Percentiles rank a stretch among this genome's conserved stretches.
phyloP scores from a whole-genome alignment of 1,140 invertebrate genomes.

The Octopus bimaculoides region DNA sequence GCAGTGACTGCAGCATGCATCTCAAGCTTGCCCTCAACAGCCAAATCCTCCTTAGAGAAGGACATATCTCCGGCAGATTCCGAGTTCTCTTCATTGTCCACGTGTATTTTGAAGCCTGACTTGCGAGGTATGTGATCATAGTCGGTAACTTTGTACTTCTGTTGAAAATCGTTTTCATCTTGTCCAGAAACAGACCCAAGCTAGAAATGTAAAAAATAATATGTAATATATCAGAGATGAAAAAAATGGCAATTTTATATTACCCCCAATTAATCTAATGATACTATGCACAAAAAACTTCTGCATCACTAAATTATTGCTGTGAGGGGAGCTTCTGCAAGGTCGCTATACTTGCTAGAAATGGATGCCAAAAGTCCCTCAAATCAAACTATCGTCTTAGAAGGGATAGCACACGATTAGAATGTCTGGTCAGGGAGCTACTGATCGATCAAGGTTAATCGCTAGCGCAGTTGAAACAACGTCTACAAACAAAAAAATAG shows the following conservation, averaged over 20 bases:
- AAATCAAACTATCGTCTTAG: not conserved
- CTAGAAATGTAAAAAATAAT: not conserved
- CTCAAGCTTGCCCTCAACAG: not conserved
- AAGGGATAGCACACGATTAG: too few species aligned
- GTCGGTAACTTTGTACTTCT: not conserved
- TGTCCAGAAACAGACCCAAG: not conserved
- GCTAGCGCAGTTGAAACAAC: too few species aligned
- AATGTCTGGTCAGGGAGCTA: too few species aligned
- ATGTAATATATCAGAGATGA: not conserved
- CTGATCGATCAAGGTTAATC: too few species aligned
- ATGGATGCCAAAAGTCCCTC: not conserved
- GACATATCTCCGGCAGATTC: not conserved
- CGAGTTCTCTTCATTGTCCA: not conserved
- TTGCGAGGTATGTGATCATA: not conserved
- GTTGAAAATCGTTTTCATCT: conserved; percentile 1
- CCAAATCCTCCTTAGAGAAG: not conserved
- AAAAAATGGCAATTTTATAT: not conserved
- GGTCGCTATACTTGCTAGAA: not conserved
- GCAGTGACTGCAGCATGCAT: conserved; percentile 26
- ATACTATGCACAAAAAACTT: not conserved
- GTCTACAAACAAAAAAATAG: too few species aligned
- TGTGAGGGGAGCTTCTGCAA: not conserved
- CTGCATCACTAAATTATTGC: not conserved
- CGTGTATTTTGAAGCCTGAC: not conserved
- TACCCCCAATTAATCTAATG: not conserved